Percentiles rank a stretch among this genome's conserved stretches.
phyloP scores from a whole-genome alignment of 2,797 vertebrate species.

The Psittacula echo region DNA sequence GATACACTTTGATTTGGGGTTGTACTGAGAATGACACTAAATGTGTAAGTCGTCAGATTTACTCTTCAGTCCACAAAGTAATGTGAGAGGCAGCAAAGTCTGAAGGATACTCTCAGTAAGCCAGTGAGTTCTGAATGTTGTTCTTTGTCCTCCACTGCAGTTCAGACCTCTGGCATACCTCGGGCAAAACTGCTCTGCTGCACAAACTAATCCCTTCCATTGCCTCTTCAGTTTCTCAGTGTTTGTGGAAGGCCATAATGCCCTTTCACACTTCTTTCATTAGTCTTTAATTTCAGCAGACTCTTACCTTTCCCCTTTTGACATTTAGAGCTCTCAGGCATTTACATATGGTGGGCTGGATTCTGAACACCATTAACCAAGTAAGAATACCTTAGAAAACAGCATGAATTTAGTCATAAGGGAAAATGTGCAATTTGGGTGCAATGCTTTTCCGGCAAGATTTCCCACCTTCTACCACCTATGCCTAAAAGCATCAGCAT shows the following conservation, averaged over 20 bases:
- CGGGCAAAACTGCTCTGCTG: slow-evolving; percentile 36
- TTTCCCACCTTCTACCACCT: background rate
- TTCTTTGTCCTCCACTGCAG: slow-evolving; percentile 54
- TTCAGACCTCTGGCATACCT: slow-evolving; percentile 65
- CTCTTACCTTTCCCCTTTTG: background rate
- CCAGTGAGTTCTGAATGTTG: slow-evolving; percentile 49
- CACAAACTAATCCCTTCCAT: slow-evolving; percentile 57
- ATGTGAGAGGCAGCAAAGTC: background rate
- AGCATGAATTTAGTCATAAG: background rate
- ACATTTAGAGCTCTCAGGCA: background rate
- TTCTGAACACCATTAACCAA: background rate
- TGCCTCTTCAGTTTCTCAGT: slow-evolving; percentile 45
- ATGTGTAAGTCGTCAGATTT: background rate
- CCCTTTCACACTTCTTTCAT: slow-evolving; percentile 35
- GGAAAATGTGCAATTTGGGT: background rate
- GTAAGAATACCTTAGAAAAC: background rate
- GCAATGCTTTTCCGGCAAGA: background rate
- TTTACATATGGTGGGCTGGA: background rate
- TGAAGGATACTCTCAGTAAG: slow-evolving; percentile 18
- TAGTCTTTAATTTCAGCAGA: background rate
- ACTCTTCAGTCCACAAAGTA: background rate
- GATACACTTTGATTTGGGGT: background rate
- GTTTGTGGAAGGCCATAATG: slow-evolving; percentile 48
- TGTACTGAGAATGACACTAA: background rate
- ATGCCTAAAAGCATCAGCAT: background rate